Percentiles rank a stretch among this genome's conserved stretches.
Conservation (phyloP, 2,888 invertebrate species). For the Fragum whitleyi region DNA sequence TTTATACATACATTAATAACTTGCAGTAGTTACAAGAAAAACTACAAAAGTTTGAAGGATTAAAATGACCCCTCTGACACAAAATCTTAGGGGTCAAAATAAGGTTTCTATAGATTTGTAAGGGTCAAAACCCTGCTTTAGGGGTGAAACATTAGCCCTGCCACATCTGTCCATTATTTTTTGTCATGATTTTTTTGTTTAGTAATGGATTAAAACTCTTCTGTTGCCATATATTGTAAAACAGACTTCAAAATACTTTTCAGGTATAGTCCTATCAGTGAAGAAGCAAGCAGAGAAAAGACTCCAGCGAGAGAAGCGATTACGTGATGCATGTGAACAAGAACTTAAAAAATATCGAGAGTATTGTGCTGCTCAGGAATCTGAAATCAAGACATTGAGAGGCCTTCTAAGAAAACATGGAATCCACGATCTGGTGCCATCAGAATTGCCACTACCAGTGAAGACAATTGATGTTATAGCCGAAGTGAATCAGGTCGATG, state of each 20-base stretch:
- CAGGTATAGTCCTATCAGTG: constrained; percentile 83
- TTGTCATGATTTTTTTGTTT: too few relatives aligned
- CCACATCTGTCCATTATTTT: too few relatives aligned
- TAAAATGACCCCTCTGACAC: too few relatives aligned
- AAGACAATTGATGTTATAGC: constrained; percentile 80
- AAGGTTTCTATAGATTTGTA: too few relatives aligned
- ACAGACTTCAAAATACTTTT: neutral
- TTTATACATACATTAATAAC: too few relatives aligned
- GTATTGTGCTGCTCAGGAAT: constrained; percentile 83
- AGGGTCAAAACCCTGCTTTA: too few relatives aligned
- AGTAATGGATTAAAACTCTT: too few relatives aligned
- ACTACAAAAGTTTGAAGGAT: too few relatives aligned
- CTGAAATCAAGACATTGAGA: constrained; percentile 83
- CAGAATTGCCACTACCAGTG: constrained; percentile 72
- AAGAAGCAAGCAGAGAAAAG: constrained; percentile 84
- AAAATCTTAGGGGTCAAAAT: too few relatives aligned
- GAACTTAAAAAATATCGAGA: constrained; percentile 84
- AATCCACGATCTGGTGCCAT: constrained; percentile 74
- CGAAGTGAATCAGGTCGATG: constrained; percentile 77
- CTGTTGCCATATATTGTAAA: too few relatives aligned
- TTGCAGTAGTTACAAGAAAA: too few relatives aligned
- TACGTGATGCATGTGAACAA: constrained; percentile 83
- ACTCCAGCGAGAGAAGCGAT: constrained; percentile 80
- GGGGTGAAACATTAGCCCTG: too few relatives aligned
- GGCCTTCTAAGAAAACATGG: constrained; percentile 83